These are phyloP conservation scores for Mylabris sibirica DNA, from an alignment of 2,888 invertebrate genomes.

Conservation along the genomic window DNA sequence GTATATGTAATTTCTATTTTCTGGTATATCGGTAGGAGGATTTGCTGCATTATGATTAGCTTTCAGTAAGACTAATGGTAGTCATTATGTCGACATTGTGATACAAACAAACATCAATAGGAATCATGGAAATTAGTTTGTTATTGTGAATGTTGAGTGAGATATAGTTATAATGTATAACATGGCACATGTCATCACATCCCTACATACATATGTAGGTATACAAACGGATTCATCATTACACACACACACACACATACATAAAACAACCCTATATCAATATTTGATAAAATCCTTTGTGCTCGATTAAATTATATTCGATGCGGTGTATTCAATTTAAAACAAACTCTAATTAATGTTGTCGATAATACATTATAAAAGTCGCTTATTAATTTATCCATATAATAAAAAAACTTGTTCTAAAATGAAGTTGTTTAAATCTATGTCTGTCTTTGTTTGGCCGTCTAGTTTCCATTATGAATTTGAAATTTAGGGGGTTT, in stretches of 20 bases:
- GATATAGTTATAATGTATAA: slow-evolving; percentile 53
- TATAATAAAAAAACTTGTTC: background rate
- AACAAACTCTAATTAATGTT: slow-evolving; percentile 28
- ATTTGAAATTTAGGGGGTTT: slow-evolving; percentile 14
- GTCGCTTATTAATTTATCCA: background rate
- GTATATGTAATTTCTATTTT: background rate
- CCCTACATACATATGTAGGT: slow-evolving; percentile 12
- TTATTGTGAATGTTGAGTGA: slow-evolving; percentile 11
- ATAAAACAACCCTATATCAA: slow-evolving; percentile 47
- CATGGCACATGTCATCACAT: slow-evolving; percentile 46
- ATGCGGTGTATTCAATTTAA: slow-evolving; percentile 37
- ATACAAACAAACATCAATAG: slow-evolving; percentile 52
- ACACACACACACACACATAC: slow-evolving; percentile 26
- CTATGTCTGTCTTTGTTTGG: background rate
- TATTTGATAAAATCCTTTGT: slow-evolving; percentile 56
- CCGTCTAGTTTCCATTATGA: slow-evolving; percentile 22
- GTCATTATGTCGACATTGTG: slow-evolving; percentile 37
- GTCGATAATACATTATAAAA: background rate
- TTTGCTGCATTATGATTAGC: slow-evolving; percentile 34
- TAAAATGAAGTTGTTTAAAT: background rate
- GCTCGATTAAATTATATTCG: slow-evolving; percentile 44
- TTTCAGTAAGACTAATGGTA: slow-evolving; percentile 25
- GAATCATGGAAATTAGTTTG: slow-evolving; percentile 58
- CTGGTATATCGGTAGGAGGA: background rate
- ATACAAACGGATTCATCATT: slow-evolving; percentile 41